A percentile compares a stretch with the other conserved stretches of the same genome.
Conservation (phyloP, 2,888 invertebrate species). For the Spisula subtruncata region DNA sequence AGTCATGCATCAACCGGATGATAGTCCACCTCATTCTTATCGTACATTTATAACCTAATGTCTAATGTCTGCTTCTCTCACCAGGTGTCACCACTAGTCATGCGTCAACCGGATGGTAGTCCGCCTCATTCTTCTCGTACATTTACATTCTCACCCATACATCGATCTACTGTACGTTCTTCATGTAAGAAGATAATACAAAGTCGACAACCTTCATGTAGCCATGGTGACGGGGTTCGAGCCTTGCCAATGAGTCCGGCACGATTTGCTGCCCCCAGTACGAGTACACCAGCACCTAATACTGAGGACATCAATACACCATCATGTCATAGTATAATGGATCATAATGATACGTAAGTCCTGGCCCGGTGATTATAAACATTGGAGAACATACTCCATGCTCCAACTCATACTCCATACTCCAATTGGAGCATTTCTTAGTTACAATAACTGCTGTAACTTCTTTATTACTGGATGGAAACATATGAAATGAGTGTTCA, state of each 20-base stretch:
- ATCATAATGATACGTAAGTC: conserved; percentile 39
- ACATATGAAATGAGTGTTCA: too few species aligned
- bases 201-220: neutral
- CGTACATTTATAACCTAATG: neutral
- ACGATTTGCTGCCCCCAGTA: conserved; percentile 41
- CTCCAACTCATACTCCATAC: too few species aligned
- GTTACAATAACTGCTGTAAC: too few species aligned
- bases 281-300: conserved; percentile 53
- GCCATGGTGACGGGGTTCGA: conserved; percentile 19
- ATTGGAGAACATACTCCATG: too few species aligned
- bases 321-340: conserved; percentile 40
- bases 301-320: conserved; percentile 17
- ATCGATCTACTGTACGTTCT: neutral
- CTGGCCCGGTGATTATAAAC: too few species aligned
- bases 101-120: conserved; percentile 37
- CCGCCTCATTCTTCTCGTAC: neutral
- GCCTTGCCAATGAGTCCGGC: conserved; percentile 65
- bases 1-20: conserved; percentile 42
- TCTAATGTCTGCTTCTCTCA: conserved; percentile 15
- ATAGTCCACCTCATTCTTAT: neutral
- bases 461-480: too few species aligned
- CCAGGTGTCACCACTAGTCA: conserved; percentile 39
- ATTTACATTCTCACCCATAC: conserved; percentile 54
- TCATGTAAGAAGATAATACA: neutral
- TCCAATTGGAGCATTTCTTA: too few species aligned